Evolutionary conservation across 2,113 vertebrate genomes (phyloP), one percentile per base, ranked within the genome.

Genomic region (Ceyx margarethae): DNA sequence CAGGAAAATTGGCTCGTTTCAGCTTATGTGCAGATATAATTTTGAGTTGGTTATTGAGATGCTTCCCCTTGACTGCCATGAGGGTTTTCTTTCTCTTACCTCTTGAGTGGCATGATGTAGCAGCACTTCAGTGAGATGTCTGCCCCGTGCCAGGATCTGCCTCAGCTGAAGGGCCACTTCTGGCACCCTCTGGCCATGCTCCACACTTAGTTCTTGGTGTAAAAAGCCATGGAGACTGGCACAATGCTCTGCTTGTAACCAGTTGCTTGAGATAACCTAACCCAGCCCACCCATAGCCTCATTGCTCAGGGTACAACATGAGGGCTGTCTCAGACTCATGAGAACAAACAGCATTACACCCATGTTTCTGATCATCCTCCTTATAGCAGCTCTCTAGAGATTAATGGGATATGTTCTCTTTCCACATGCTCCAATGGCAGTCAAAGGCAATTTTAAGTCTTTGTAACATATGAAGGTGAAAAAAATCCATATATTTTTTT

Each of bases 101-200:
- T 37, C 50, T 40, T 1, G 1, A 23, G 29, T 51, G 35, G 48
- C n/a, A 37, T 0, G 0, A 5, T 2, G 15, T 13, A 26, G 35
- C 50, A 57, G 64, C 25, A 2, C 46, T 69, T 66, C 40, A 37
- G 15, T 7, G 29, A 13, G 19, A 6, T 26, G 21, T 48, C 56
- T 85, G 60, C 26, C 48, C 53, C 0, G 1, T 51, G 28, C 37
- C 66, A 22, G n/a, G 37, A 45, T 29, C 29, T 58, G 40, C 21
- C 72, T 15, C 40, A 35, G 2, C 9, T 19, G 28, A 20, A 57
- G 31, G 26, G 31, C 1, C 46, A 33, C 57, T 37, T 54, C 33
- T 18, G 18, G 19, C 16, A 2, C 7, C 8, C 53, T 35, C 61
- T 26, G 65, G 15, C 2, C 5, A 2, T 2, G 16, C 28, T 65